A percentile compares a stretch with the other conserved stretches of the same genome.
Conservation (phyloP, 2,888 invertebrate species). For the Lithophane leautieri region DNA sequence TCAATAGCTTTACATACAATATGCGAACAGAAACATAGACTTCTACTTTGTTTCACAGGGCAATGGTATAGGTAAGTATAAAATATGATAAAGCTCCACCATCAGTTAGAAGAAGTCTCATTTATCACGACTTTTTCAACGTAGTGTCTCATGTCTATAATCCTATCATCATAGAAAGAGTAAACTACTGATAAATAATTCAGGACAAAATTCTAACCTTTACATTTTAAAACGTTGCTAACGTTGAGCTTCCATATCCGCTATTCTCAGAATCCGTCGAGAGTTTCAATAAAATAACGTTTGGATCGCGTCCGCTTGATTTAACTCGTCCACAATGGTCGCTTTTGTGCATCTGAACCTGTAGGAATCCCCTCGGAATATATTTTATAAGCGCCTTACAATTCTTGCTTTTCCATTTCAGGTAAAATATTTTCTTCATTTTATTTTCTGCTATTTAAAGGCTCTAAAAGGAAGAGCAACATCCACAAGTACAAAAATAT, state of each 20-base stretch:
- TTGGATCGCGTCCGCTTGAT: not conserved
- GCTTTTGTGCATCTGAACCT: not conserved
- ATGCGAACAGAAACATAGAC: not conserved
- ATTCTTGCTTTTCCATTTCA: not conserved
- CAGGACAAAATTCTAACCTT: not conserved
- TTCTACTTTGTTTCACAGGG: not conserved
- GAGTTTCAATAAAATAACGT: not conserved
- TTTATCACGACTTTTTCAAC: too few species aligned
- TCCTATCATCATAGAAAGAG: not conserved
- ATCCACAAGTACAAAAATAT: not conserved
- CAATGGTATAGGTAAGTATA: too few species aligned
- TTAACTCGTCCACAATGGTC: not conserved
- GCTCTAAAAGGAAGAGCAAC: not conserved
- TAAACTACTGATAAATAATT: not conserved
- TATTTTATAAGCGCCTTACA: not conserved
- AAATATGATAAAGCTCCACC: too few species aligned
- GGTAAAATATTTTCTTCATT: not conserved
- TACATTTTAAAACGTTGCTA: not conserved
- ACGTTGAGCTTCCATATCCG: too few species aligned
- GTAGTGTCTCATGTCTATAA: not conserved
- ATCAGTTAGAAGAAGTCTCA: too few species aligned
- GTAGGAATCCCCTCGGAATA: conserved; percentile 48
- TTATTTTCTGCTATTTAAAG: not conserved
- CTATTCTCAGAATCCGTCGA: too few species aligned
- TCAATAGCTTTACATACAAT: not conserved